These are phyloP conservation scores for Neodiprion fabricii DNA, from an alignment of 1,140 invertebrate genomes.

Conservation along the genomic window DNA sequence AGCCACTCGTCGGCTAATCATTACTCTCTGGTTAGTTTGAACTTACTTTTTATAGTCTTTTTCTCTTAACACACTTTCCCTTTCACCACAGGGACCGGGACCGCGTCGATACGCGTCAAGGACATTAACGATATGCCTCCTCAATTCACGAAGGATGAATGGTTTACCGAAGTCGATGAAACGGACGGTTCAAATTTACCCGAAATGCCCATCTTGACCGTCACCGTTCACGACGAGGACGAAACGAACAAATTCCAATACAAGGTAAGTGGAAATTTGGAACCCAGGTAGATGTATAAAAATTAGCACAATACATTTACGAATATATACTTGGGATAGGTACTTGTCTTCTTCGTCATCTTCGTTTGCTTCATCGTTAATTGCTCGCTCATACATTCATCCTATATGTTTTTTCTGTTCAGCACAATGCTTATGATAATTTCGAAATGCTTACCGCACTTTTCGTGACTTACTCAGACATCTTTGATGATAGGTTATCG, in stretches of 20 bases:
- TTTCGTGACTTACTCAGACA: slow-evolving; percentile 14
- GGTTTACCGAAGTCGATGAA: slow-evolving; percentile 96
- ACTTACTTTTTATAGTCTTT: too few relatives aligned
- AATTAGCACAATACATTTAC: background rate
- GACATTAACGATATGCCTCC: slow-evolving; percentile 97
- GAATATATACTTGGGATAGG: slow-evolving; percentile 1
- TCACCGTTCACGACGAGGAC: slow-evolving; percentile 94
- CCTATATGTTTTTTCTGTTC: slow-evolving; percentile 3
- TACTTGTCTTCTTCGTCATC: slow-evolving; percentile 9
- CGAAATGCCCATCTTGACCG: slow-evolving; percentile 94
- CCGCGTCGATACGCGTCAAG: slow-evolving; percentile 92
- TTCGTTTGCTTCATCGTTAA: slow-evolving; percentile 13
- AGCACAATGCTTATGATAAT: background rate
- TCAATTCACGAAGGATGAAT: slow-evolving; percentile 94
- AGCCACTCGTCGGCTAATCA: too few relatives aligned
- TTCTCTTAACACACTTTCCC: too few relatives aligned
- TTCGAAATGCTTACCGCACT: slow-evolving; percentile 8
- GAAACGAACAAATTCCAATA: slow-evolving; percentile 97
- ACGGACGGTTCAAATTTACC: slow-evolving; percentile 92
- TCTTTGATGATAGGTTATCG: slow-evolving; percentile 70
- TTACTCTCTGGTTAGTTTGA: too few relatives aligned
- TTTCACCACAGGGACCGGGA: slow-evolving; percentile 73
- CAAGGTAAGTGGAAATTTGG: slow-evolving; percentile 66
- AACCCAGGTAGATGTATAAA: background rate
- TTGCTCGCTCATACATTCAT: slow-evolving; percentile 13